A percentile compares a stretch with the other conserved stretches of the same genome.
Evolutionary conservation across 2,888 invertebrate species (phyloP).

Genomic region (Neoaliturus tenellus): DNA sequence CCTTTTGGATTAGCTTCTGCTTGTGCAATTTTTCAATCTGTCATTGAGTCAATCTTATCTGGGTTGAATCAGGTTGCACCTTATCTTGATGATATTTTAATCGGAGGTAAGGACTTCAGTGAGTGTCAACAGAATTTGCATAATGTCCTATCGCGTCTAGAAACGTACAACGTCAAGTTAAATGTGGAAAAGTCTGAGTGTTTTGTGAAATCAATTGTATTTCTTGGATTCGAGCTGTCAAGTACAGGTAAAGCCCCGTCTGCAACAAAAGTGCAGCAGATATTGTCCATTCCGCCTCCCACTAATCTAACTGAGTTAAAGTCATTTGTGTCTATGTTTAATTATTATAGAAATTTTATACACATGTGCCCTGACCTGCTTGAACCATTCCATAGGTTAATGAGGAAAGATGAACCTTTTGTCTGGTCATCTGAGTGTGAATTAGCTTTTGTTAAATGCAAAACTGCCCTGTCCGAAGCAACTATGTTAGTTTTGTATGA

Average conservation of each 20-base stretch:
- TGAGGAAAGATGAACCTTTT: constrained; percentile 35
- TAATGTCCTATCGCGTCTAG: neutral
- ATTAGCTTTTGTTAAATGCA: constrained; percentile 20
- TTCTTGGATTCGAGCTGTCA: constrained; percentile 29
- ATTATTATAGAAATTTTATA: constrained; percentile 37
- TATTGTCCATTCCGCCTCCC: constrained; percentile 22
- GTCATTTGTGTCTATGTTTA: constrained; percentile 10
- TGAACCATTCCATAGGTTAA: constrained; percentile 11
- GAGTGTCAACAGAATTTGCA: neutral
- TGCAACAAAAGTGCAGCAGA: constrained; percentile 38
- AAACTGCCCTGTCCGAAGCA: constrained; percentile 33
- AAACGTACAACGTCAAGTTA: constrained; percentile 25
- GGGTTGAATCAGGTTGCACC: neutral
- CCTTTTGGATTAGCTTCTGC: constrained; percentile 10
- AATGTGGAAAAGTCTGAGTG: neutral
- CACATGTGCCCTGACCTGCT: constrained; percentile 19
- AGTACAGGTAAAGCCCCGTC: constrained; percentile 34
- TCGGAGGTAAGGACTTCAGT: neutral
- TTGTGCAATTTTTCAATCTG: constrained; percentile 23
- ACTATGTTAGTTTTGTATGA: constrained; percentile 13
- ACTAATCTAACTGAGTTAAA: constrained; percentile 12
- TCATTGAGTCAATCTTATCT: constrained; percentile 22
- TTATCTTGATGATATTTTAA: constrained; percentile 10
- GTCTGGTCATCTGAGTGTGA: constrained; percentile 21
- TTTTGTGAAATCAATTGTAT: constrained; percentile 22